Evolutionary conservation across 2,113 vertebrate genomes (phyloP).

Genomic region (Oreotrochilus melanogaster): DNA sequence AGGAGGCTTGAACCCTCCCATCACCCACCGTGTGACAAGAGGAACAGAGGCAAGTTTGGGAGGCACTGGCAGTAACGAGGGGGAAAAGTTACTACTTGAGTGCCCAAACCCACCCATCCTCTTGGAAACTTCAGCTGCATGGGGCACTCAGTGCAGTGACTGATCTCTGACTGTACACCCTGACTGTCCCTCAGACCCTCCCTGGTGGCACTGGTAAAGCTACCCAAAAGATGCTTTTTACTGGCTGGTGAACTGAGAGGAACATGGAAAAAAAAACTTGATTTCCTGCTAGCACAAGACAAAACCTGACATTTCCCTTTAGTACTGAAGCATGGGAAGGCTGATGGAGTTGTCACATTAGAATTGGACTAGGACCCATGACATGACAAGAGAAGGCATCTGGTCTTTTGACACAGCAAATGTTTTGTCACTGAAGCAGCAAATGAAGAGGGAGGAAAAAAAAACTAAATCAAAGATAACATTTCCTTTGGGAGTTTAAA

Average conservation of each 20-base stretch:
- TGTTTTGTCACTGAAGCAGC: background rate
- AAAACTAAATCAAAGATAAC: background rate
- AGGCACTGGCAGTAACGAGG: background rate
- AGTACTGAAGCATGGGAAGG: background rate
- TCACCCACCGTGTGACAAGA: background rate
- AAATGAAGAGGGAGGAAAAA: background rate
- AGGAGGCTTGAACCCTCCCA: background rate
- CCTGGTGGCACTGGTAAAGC: background rate
- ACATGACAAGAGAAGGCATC: background rate
- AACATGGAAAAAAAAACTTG: background rate
- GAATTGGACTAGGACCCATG: background rate
- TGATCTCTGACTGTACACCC: no score
- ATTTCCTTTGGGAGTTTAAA: background rate
- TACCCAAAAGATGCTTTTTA: background rate
- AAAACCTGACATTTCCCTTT: background rate
- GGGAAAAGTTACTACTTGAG: background rate
- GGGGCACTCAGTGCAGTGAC: no score
- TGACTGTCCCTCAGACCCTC: background rate
- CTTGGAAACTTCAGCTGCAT: fast-evolving
- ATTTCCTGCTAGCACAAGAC: background rate
- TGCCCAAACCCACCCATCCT: background rate
- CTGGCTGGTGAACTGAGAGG: background rate
- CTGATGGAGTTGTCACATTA: background rate
- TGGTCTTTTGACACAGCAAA: background rate
- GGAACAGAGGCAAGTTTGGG: background rate